A percentile compares a stretch with the other conserved stretches of the same genome.
phyloP scores from a whole-genome alignment of 2,797 vertebrate genomes.

The Simalia tracyae region DNA sequence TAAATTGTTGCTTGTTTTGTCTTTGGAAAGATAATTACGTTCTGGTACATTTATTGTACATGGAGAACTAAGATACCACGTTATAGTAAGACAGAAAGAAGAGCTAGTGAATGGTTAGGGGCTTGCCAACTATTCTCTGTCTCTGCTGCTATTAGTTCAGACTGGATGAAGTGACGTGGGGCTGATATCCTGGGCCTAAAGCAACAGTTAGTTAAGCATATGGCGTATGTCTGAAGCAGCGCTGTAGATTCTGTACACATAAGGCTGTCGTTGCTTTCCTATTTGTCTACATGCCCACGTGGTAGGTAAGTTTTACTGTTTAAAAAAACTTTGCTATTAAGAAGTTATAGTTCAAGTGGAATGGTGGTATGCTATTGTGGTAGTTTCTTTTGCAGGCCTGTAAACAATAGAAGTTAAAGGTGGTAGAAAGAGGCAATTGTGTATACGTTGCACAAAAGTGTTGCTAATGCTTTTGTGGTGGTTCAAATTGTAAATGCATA shows the following conservation, averaged over 20 bases:
- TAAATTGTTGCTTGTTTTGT: not conserved
- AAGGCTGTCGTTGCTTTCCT: not conserved
- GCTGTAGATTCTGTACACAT: not conserved
- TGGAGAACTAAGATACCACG: not conserved
- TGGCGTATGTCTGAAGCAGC: not conserved
- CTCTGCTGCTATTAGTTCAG: not conserved
- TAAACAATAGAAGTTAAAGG: no score
- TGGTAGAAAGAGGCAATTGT: no score
- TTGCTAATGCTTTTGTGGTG: no score
- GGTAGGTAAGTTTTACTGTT: not conserved
- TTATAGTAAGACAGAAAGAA: not conserved
- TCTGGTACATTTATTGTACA: not conserved
- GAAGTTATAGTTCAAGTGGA: not conserved
- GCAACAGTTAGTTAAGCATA: not conserved
- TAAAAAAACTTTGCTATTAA: not conserved
- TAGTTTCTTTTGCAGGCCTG: not conserved
- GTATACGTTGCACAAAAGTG: no score
- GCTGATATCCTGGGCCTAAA: not conserved
- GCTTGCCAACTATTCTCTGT: not conserved
- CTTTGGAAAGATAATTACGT: not conserved
- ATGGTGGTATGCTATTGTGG: not conserved
- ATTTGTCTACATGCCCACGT: not conserved
- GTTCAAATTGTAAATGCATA: no score
- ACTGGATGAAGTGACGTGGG: not conserved
- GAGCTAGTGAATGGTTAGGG: not conserved